Percentiles rank a stretch among this genome's conserved stretches.
Conservation (phyloP, 2,888 invertebrate genomes). For the Drosophila phalerata region DNA sequence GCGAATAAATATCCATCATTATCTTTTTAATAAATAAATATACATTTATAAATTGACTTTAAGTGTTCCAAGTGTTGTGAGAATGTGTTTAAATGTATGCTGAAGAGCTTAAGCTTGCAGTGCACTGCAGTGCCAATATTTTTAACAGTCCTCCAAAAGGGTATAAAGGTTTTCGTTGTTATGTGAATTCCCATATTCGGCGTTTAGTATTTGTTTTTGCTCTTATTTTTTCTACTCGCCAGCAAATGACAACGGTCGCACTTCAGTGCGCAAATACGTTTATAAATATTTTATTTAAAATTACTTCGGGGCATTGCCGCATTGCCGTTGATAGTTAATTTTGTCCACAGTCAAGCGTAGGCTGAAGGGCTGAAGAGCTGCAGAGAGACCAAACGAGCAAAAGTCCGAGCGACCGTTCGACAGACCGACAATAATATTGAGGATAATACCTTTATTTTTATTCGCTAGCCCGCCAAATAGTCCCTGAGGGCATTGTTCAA, state of each 20-base stretch:
- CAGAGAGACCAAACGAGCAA: slow-evolving; percentile 2
- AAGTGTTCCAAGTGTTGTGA: not conserved
- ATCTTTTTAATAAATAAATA: not conserved
- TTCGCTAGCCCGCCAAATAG: slow-evolving; percentile 72
- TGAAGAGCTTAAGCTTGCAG: slow-evolving; percentile 16
- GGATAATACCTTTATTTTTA: slow-evolving; percentile 81
- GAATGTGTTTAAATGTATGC: not conserved
- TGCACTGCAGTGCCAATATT: slow-evolving; percentile 25
- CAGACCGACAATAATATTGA: slow-evolving; percentile 77
- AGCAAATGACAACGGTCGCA: slow-evolving; percentile 70
- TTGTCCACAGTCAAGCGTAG: slow-evolving; percentile 60
- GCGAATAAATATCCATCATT: too few species aligned
- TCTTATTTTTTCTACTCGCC: slow-evolving; percentile 2
- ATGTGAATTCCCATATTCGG: slow-evolving; percentile 23
- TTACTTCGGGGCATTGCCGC: slow-evolving; percentile 76
- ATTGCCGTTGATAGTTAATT: slow-evolving; percentile 77
- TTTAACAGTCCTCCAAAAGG: slow-evolving; percentile 17
- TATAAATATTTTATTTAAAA: slow-evolving; percentile 83
- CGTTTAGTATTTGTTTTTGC: slow-evolving; percentile 1
- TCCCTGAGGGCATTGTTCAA: slow-evolving; percentile 74
- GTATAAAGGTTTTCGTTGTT: slow-evolving; percentile 29
- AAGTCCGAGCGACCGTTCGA: slow-evolving; percentile 1
- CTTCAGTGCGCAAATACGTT: slow-evolving; percentile 76
- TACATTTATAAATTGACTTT: not conserved
- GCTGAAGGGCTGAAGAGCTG: slow-evolving; percentile 24